A percentile compares a stretch with the other conserved stretches of the same genome.
Evolutionary conservation across 2,888 invertebrate genomes (phyloP).

Genomic region (Eucera pruinosa): DNA sequence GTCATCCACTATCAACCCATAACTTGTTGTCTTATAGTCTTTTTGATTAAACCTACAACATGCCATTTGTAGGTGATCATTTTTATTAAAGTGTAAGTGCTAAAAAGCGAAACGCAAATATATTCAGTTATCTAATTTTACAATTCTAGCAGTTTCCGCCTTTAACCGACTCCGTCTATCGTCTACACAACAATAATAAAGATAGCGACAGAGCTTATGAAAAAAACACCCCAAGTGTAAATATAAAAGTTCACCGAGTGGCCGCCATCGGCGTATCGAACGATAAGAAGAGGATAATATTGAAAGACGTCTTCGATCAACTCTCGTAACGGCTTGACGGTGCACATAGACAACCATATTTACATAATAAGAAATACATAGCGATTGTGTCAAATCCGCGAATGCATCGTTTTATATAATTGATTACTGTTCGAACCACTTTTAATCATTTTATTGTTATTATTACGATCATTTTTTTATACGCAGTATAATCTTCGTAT

Average conservation of each 20-base stretch:
- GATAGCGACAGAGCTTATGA: slow-evolving; percentile 20
- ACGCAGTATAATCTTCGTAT: background rate
- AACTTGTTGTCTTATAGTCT: no score
- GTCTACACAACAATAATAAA: slow-evolving; percentile 35
- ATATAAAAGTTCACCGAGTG: slow-evolving; percentile 49
- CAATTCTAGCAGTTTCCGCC: no score
- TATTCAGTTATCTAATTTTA: no score
- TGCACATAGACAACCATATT: slow-evolving; percentile 24
- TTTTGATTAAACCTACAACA: no score
- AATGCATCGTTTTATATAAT: slow-evolving; percentile 11
- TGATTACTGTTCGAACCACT: background rate
- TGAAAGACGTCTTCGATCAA: slow-evolving; percentile 44
- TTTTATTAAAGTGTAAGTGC: no score
- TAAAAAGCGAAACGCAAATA: no score
- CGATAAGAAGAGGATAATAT: slow-evolving; percentile 48
- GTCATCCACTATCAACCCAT: no score
- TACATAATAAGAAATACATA: slow-evolving; percentile 46
- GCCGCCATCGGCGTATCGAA: slow-evolving; percentile 37
- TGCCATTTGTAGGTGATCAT: no score
- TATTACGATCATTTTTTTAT: background rate
- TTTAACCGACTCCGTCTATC: slow-evolving; percentile 38
- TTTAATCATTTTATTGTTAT: slow-evolving; percentile 2
- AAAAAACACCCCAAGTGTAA: slow-evolving; percentile 18
- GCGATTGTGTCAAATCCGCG: slow-evolving; percentile 1
- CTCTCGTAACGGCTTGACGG: slow-evolving; percentile 3